Evolutionary conservation across 2,113 vertebrate genomes (phyloP), one percentile per base, ranked within the genome.

Genomic region (Brienomyrus longianalis): DNA sequence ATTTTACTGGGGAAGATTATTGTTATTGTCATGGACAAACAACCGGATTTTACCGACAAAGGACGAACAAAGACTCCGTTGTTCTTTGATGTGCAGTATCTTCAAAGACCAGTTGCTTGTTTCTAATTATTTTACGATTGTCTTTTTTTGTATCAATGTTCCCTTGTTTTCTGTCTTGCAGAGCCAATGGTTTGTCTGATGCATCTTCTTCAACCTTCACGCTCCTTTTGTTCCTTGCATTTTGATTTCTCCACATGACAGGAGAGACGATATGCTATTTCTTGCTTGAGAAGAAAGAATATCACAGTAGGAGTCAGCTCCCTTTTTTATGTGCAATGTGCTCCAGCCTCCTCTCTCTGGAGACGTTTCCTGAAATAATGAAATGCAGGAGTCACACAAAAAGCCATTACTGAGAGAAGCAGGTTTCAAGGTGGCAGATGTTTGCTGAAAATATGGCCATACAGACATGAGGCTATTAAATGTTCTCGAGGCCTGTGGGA

Each of bases 321-420:
- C 74, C 70, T 89, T 89, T 88, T 89, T 43, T 92, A 21, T 66
- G 83, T 74, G 87, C 48, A n/a, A 83, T 74, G 56, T 74, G 54
- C 88, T 43, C 84, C 54, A 87, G 89, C n/a, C 74, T 59, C 84
- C 54, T 59, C 89, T 92, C 91, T 92, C 90, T 90, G 88, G 88
- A 91, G 90, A 88, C 88, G 54, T 90, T 88, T 90, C 91, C 90
- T 83, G 62, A 89, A 93, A 91, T 93, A 91, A 92, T 91, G 66
- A 92, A 94, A 93, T 90, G 92, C 91, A 84, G 59, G 86, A 89
- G 56, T 88, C 89, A 91, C 90, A 85, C 90, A 91, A 70, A 90
- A 88, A 93, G 90, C 90, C 88, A 90, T 89, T 91, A 90, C 87
- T 70, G 84, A 48, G 91, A 89, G 86, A 88, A 89, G 90, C 88